Evolutionary conservation across 2,797 vertebrate species (phyloP), one percentile per base, ranked within the genome.

Genomic region (Hapalemur alaotrensis): DNA sequence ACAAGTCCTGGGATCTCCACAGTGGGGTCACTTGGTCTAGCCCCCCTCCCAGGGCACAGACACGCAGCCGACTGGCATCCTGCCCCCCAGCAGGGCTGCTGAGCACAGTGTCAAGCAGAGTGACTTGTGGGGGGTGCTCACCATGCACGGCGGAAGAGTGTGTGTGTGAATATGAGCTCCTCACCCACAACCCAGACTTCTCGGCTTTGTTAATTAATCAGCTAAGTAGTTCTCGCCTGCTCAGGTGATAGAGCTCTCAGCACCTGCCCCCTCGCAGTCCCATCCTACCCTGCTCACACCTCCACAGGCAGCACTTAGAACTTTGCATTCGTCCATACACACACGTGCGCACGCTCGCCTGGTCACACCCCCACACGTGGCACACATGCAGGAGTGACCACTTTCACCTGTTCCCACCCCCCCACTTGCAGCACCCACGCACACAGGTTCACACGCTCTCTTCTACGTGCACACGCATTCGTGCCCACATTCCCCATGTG

Each of bases 151-250:
- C 52, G 91, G 72, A 23, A 35, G 17, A 41, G 12, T 50, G 52
- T 28, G 30, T 22, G 43, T 70, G 52, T 18, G 57, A 95, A 93
- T 79, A 72, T 94, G 94, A 97, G 95, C 95, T 89, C 89, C 96
- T 97, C 95, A 93, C 93, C 88, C 0, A 65, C 96, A 97, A 73
- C 63, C 85, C 81, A 87, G 63, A 98, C 89, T 97, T 98, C 97
- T 92, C 97, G 41, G 97, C 96, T 97, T 84, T 0, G 0, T 96
- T 98, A 98, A 98, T 97, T 97, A 98, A 97, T 79, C 98, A 93
- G 97, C 96, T 61, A 96, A 98, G 96, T 92, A 97, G 97, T 88
- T 98, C 98, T 98, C 89, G n/a, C 93, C 10, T 91, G 93, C 86
- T 93, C 0, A 32, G 13, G 52, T 93, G 97, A 97, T 80, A 96